Conservation (phyloP, 2,797 vertebrate species). For the Ispidina lecontei region DNA sequence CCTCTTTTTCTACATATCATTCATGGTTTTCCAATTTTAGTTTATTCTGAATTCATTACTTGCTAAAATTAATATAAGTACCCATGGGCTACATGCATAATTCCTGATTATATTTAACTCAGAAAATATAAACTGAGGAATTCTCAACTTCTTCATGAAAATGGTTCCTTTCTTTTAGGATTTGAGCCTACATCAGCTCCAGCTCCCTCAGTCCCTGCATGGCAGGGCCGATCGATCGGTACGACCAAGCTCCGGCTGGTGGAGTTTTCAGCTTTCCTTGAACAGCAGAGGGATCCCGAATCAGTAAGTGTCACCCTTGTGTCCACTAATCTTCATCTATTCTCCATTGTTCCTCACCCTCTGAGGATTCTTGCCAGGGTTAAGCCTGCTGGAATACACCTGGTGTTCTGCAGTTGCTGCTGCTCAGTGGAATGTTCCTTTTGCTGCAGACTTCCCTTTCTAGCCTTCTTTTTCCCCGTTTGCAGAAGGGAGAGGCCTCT, state of each 20-base stretch:
- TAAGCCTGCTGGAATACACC: neutral
- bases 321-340: neutral
- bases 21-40: slow-evolving; percentile 7
- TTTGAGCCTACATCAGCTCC: slow-evolving; percentile 91
- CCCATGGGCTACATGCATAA: neutral
- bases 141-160: neutral
- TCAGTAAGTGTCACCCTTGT: slow-evolving; percentile 81
- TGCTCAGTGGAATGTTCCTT: neutral
- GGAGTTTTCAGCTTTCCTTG: slow-evolving; percentile 97
- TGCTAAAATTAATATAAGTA: neutral
- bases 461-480: neutral
- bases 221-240: slow-evolving; percentile 98
- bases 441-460: neutral
- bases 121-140: neutral
- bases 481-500: neutral
- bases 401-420: neutral
- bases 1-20: neutral
- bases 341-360: neutral
- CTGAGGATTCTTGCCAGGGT: neutral
- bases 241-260: slow-evolving; percentile 97
- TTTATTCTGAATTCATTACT: neutral
- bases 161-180: slow-evolving; percentile 77
- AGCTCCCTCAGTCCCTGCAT: slow-evolving; percentile 91
- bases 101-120: neutral
- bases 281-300: slow-evolving; percentile 96